Conservation (phyloP, 2,888 invertebrate species). For the Mythimna ferrago region DNA sequence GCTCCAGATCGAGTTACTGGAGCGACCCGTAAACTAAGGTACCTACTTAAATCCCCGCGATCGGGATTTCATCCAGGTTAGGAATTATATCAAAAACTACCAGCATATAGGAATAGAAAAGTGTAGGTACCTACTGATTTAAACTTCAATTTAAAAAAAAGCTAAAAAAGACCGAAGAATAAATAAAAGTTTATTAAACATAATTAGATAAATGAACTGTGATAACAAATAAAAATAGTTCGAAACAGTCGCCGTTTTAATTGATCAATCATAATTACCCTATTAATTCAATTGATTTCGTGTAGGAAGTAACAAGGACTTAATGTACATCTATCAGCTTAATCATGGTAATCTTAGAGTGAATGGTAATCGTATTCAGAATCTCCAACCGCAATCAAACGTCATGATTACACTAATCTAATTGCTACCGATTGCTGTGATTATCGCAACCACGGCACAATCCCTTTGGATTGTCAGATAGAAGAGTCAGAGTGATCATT, state of each 20-base stretch:
- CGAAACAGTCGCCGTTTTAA: constrained; percentile 8
- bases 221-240: background rate
- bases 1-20: constrained; percentile 38
- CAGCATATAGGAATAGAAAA: background rate
- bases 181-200: background rate
- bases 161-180: too few relatives aligned
- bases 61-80: constrained; percentile 23
- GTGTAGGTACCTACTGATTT: background rate
- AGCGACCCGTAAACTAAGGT: constrained; percentile 37
- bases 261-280: background rate
- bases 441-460: background rate
- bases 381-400: constrained; percentile 20
- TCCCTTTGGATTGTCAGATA: constrained; percentile 1
- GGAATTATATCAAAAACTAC: constrained; percentile 18
- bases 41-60: constrained; percentile 28
- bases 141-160: background rate
- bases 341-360: constrained; percentile 12
- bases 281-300: background rate
- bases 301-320: background rate
- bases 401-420: constrained; percentile 29
- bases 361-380: constrained; percentile 36
- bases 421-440: constrained; percentile 27
- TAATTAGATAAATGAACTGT: background rate
- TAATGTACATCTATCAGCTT: background rate
- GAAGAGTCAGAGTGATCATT: constrained; percentile 10